Evolutionary conservation across 2,113 vertebrate genomes (phyloP), one percentile per base, ranked within the genome.

Genomic region (Ictidomys tridecemlineatus): DNA sequence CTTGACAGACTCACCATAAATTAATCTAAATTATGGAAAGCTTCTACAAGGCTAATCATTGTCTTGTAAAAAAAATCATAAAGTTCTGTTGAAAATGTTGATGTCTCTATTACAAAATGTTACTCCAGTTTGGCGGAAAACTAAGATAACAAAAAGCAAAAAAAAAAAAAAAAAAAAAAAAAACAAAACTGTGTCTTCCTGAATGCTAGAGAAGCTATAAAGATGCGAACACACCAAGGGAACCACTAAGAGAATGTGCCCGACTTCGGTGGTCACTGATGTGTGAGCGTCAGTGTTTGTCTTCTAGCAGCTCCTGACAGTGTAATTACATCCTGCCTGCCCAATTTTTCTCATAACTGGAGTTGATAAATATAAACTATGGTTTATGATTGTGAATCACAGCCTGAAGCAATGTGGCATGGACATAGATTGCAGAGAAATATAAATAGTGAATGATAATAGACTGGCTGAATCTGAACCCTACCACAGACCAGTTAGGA

Each of bases 311-410:
- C 65, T 94, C 58, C 34, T 61, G 51, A 79, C 93, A 86, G 69
- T 80, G 85, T 85, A 91, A 96, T 97, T 97, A 96, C 70, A 89
- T 84, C 93, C 89, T 89, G 89, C 91, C 78, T 87, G 91, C 70
- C 76, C 95, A 80, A 79, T 97, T 95, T 96, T 91, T 93, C 96
- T 97, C 78, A 24, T 93, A 96, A 94, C 93, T 79, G 63, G 89
- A 93, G 74, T 76, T 97, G 93, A 95, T 96, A 95, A 97, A 95
- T 89, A 83, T 58, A 96, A 94, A 89, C 89, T 94, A 51, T 63
- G 34, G 34, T 95, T 96, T 93, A 86, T 95, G 95, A 93, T 61
- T 96, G 73, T 42, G 85, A 96, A 88, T 96, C 94, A 95, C 51
- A 93, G 82, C 85, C 94, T 48, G 34, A 76, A 93, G 93, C 93